Percentiles rank a stretch among this genome's conserved stretches.
phyloP scores from a whole-genome alignment of 37 sponge, comb jelly and placozoan genomes.

The Hexactinellida sp. region DNA sequence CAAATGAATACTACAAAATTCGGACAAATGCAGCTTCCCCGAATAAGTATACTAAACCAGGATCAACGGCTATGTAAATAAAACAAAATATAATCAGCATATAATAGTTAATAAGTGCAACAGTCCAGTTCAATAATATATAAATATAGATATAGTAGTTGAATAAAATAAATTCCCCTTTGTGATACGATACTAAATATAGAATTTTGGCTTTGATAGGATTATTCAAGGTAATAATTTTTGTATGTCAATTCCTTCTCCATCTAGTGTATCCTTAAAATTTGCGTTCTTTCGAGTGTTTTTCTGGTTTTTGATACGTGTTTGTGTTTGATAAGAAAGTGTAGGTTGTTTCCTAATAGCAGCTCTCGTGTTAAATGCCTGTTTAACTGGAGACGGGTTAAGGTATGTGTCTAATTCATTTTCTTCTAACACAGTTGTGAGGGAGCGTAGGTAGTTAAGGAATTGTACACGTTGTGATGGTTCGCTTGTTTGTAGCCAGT shows the following conservation, averaged over 20 bases:
- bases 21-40: too few relatives aligned
- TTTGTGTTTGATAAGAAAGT: background rate
- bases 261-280: background rate
- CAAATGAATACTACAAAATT: too few relatives aligned
- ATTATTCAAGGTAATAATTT: background rate
- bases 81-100: too few relatives aligned
- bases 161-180: background rate
- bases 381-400: background rate
- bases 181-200: background rate
- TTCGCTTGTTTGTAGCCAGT: background rate
- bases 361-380: background rate
- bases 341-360: background rate
- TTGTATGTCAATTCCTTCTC: background rate
- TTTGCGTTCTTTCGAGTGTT: background rate
- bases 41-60: too few relatives aligned
- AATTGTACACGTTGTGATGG: constrained; percentile 4
- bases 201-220: background rate
- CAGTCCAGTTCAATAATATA: constrained; percentile 10
- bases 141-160: background rate
- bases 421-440: background rate
- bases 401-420: background rate
- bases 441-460: background rate
- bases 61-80: too few relatives aligned
- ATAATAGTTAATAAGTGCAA: background rate
- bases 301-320: background rate